Base-by-base conservation (phyloP, 2,797 vertebrate species). In the Atherinosoma microstoma region DNA sequence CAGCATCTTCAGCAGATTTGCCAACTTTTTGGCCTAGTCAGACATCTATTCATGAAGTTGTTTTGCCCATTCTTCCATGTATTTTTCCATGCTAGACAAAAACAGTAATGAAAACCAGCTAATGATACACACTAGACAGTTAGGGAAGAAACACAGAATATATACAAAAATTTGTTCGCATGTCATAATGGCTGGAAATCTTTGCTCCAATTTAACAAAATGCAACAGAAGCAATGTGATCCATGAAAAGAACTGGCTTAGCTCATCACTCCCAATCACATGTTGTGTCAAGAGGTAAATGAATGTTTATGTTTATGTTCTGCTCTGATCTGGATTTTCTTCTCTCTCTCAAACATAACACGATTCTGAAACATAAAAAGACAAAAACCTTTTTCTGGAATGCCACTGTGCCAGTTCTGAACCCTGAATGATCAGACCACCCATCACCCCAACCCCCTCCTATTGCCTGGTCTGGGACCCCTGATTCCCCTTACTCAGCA, bases 401-500 rank as follows among this genome's bases (percentile, higher is more conserved):
- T 35, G 13, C 15, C 27, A 27, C 35, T 49, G 20, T 59, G 30
- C 29, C 45, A 65, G 63, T 38, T 75, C 66, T 68, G 56, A 45
- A 67, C 58, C 58, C 32, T 13, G 35, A 30, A 13, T 32, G 7
- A 76, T 42, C 36, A 47, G 45, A 27, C 30, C 51, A 56, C 20
- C 47, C 13, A 0, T 40, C 9, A 13, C n/a, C 59, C 47, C 54
- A 4, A 13, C 27, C n/a, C 5, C 8, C 15, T 36, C 60, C 75
- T 38, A 34, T 7, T 15, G 35, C 59, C 57, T 64, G 45, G 69
- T 69, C 78, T 54, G 67, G 62, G 80, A 84, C 64, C 67, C 72
- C 72, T 47, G 24, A 38, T 84, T 84, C 71, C 53, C 77, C 85
- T 92, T 84, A 92, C 84, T 92, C 89, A 91, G 91, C 92, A 87